Conservation (phyloP, 2,888 invertebrate species). For the Venusia cambrica region DNA sequence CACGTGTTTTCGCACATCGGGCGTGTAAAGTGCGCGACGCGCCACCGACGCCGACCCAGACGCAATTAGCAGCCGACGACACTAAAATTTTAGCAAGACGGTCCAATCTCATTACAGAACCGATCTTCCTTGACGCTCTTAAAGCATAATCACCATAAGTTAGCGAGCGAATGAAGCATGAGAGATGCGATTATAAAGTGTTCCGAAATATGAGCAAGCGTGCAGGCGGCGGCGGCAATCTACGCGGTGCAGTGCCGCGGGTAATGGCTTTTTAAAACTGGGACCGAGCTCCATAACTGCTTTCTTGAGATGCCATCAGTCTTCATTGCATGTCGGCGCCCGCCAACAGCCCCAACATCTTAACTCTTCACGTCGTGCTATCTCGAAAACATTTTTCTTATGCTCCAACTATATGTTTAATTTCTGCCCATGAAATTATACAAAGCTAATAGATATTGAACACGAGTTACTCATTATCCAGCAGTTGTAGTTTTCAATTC, state of each 20-base stretch:
- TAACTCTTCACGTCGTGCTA: slow-evolving; percentile 66
- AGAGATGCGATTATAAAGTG: slow-evolving; percentile 80
- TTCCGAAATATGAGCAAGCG: slow-evolving; percentile 75
- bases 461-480: too few species aligned
- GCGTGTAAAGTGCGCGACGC: slow-evolving; percentile 29
- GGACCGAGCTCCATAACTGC: slow-evolving; percentile 80
- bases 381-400: slow-evolving; percentile 59
- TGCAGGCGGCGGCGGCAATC: slow-evolving; percentile 59
- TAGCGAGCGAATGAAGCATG: slow-evolving; percentile 76
- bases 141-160: slow-evolving; percentile 80
- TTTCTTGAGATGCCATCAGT: slow-evolving; percentile 78
- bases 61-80: slow-evolving; percentile 75
- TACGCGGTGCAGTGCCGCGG: slow-evolving; percentile 73
- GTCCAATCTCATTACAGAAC: slow-evolving; percentile 78
- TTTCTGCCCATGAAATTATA: slow-evolving; percentile 34
- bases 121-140: slow-evolving; percentile 79
- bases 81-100: slow-evolving; percentile 78
- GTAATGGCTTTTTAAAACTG: slow-evolving; percentile 81
- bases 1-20: slow-evolving; percentile 30
- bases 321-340: slow-evolving; percentile 81
- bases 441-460: slow-evolving; percentile 17
- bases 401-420: slow-evolving; percentile 44
- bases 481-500: too few species aligned
- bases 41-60: slow-evolving; percentile 55
- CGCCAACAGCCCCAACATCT: slow-evolving; percentile 59